phyloP scores from a whole-genome alignment of 2,113 vertebrate species.

The Pan troglodytes region DNA sequence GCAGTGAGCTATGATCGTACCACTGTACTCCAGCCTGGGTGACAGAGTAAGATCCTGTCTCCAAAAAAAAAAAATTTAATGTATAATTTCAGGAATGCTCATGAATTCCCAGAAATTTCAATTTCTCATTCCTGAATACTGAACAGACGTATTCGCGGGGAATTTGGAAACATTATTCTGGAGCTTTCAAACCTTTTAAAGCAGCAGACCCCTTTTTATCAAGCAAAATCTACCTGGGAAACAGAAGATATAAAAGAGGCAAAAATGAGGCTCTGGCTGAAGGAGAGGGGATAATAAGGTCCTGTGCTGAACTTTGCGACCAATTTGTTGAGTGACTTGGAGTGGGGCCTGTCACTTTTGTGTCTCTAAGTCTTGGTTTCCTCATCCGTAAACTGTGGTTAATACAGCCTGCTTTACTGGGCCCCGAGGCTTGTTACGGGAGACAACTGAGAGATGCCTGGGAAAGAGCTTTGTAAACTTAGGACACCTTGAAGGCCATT shows the following conservation, averaged over 20 bases:
- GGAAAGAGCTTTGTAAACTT: neutral
- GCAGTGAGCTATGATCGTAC: no score
- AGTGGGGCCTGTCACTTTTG: rapidly evolving
- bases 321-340: neutral
- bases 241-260: neutral
- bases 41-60: no score
- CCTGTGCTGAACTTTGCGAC: neutral
- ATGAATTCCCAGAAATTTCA: neutral
- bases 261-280: neutral
- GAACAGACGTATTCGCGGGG: neutral
- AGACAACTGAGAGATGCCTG: neutral
- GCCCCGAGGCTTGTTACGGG: neutral
- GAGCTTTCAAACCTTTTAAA: neutral
- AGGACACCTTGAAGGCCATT: neutral
- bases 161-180: constrained; percentile 9
- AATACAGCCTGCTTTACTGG: no score
- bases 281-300: neutral
- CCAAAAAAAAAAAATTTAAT: neutral
- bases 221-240: neutral
- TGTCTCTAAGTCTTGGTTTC: neutral
- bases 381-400: neutral
- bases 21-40: no score
- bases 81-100: neutral
- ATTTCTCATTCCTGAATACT: neutral
- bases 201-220: neutral